Base-by-base conservation (phyloP, 2,888 invertebrate species). In the Lithodes maja region DNA sequence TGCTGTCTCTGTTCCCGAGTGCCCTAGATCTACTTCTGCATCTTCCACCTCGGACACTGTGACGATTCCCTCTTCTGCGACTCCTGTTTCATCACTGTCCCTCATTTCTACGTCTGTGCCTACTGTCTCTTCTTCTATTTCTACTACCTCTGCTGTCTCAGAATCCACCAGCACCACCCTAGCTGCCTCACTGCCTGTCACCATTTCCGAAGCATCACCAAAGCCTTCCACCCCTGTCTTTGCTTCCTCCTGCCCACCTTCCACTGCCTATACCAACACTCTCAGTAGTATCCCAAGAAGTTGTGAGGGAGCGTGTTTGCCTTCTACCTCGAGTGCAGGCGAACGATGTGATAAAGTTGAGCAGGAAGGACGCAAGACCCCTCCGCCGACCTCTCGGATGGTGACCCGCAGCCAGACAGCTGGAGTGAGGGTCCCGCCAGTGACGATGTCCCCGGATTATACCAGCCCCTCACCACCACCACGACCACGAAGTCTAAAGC, bases 321-420 rank as follows among this genome's bases (percentile, higher is more conserved):
- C 61, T 61, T 7, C 61, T 33, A 33, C 33, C 33, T 33, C 33
- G 33, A 33, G 33, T 33, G 33, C 33, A 33, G 33, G 33, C 33
- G 33, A 33, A 33, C 33, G 33, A 33, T 33, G 33, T 33, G 33
- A 33, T 33, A 33, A 33, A 33, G 33, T 33, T 33, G 33, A 71
- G 12, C 15, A 71, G 71, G 71, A 71, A 17, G 17, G n/a, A n/a
- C 71, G 71, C 71, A 71, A 61, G 15, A 61, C 17, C 5, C 71
- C 71, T 17, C 15, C 3, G 15, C 71, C 71, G 2, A 84, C 88
- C 1, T 88, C 88, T 7, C 77, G 88, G 15, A 88, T 88, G 88
- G 88, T 89, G 5, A 89, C 89, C 33, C 85, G 89, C 1, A 89
- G 89, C 52, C 89, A 89, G 85, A 89, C 89, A 15, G 89, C 88